These are phyloP conservation scores for Drosophila lacertosa DNA, from an alignment of 1,140 invertebrate genomes.

Conservation along the genomic window DNA sequence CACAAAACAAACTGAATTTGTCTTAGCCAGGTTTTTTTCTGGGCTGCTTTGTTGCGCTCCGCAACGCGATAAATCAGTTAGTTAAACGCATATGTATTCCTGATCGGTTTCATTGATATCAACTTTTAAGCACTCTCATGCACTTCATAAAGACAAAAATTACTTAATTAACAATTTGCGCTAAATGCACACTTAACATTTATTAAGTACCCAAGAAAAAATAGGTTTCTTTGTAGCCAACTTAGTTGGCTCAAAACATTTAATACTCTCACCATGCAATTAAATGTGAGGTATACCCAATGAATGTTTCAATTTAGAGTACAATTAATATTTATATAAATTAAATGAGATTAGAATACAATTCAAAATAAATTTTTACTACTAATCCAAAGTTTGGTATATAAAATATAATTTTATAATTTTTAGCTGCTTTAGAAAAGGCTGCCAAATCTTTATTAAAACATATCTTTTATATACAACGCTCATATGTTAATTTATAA, in stretches of 20 bases:
- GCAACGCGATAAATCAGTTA: conserved; percentile 30
- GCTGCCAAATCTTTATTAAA: too few relatives aligned
- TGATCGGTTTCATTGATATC: conserved; percentile 47
- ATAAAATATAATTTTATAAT: too few relatives aligned
- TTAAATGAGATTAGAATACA: too few relatives aligned
- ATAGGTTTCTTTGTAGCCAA: background rate
- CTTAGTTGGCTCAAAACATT: background rate
- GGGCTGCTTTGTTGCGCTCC: conserved; percentile 7
- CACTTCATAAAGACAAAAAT: conserved; percentile 21
- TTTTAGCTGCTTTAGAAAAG: too few relatives aligned
- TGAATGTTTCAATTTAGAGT: too few relatives aligned
- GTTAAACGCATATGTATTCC: conserved; percentile 41
- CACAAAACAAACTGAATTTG: conserved; percentile 30
- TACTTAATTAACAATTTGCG: conserved; percentile 24
- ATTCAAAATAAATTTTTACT: too few relatives aligned
- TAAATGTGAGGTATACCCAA: background rate
- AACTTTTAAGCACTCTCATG: background rate
- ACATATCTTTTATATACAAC: too few relatives aligned
- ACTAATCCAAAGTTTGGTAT: too few relatives aligned
- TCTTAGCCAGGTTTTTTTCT: conserved; percentile 20
- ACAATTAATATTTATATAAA: too few relatives aligned
- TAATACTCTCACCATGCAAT: background rate
- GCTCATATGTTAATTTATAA: too few relatives aligned
- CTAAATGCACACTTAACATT: conserved; percentile 9
- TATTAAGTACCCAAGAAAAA: conserved; percentile 1